These are phyloP conservation scores for Fringilla coelebs DNA, from an alignment of 2,797 vertebrate species.

Conservation along the genomic window DNA sequence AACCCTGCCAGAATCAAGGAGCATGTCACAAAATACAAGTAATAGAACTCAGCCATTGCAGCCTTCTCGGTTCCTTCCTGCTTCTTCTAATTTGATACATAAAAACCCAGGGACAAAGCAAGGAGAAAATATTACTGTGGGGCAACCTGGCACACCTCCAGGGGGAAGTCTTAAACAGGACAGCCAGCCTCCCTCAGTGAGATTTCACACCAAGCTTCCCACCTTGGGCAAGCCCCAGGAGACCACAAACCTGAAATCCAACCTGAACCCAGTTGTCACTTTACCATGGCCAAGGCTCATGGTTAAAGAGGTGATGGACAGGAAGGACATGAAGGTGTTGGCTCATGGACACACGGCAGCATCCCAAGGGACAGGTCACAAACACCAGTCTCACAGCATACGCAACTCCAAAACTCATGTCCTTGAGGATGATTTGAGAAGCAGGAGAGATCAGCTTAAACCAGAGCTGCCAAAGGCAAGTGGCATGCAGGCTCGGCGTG, in stretches of 20 bases:
- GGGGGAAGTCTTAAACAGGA: neutral
- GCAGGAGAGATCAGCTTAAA: neutral
- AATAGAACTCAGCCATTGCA: neutral
- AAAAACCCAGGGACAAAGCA: neutral
- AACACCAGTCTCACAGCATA: neutral
- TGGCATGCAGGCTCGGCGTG: neutral
- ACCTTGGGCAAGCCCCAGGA: neutral
- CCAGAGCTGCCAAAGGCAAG: accelerated
- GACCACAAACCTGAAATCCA: neutral
- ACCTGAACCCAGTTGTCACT: neutral
- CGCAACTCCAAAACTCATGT: neutral
- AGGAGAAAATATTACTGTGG: accelerated
- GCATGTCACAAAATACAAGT: neutral
- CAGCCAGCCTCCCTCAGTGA: neutral
- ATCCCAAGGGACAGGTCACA: neutral
- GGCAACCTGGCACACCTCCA: accelerated
- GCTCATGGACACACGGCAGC: neutral
- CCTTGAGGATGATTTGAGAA: neutral
- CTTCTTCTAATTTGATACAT: neutral
- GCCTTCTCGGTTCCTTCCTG: neutral
- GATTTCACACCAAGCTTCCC: neutral
- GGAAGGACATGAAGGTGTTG: neutral
- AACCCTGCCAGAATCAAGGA: neutral
- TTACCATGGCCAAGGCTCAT: neutral
- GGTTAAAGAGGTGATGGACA: neutral